Base-by-base conservation (phyloP, 2,888 invertebrate species). In the Kryphioiulus occultus region DNA sequence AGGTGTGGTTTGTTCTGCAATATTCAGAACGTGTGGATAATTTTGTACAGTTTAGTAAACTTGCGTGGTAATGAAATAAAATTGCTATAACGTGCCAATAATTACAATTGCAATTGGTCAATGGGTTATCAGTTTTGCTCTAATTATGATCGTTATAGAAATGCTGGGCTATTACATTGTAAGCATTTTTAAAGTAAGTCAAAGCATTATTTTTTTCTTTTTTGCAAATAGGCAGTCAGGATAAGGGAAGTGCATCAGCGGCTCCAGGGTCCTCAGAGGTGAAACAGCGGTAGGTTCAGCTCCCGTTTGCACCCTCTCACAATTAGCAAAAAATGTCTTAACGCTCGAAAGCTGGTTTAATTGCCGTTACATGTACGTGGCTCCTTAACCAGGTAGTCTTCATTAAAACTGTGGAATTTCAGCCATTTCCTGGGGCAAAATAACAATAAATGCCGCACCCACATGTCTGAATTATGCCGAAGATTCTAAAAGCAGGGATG, bases 311-410 rank as follows among this genome's bases (percentile, higher is more conserved):
- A n/a, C 26, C 68, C 10, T 68, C 68, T 68, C 0, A 26, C 4
- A 68, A 68, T 68, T 26, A 68, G 12, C 26, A 59, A 59, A 68
- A 68, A 68, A 68, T 26, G 26, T 0, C 68, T 68, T 68, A 68
- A 68, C 68, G 68, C 68, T 68, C 68, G 26, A 26, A 68, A 10
- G 68, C 68, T 7, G 22, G 22, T 68, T 68, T 68, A 68, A 68
- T 68, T 68, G 26, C 68, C 68, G 68, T 68, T 68, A 68, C 26
- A 26, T 26, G 68, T 68, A 26, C 68, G 68, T 68, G 59, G 59
- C 59, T 68, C 26, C 26, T 68, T 26, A 26, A 26, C 68, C 26
- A 7, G 7, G 26, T 26, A 26, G 26, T 22, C 68, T 68, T n/a
- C 68, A 68, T 68, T 68, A 68, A 10, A 68, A 26, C 12, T 2